These are phyloP conservation scores for Nomada ferruginata DNA, from an alignment of 2,888 invertebrate species.

Conservation along the genomic window DNA sequence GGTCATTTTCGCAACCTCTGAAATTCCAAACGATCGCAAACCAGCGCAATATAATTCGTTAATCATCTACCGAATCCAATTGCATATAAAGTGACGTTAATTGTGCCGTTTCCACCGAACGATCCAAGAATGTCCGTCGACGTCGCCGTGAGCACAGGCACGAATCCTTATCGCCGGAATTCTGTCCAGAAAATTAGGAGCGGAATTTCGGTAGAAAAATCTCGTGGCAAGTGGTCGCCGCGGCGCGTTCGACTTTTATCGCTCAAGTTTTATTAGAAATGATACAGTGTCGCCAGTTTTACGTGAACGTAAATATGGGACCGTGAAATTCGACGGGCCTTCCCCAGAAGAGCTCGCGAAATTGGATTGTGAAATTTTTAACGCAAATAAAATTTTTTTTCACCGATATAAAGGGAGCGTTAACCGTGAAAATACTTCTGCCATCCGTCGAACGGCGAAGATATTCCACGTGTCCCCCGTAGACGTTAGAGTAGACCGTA, in stretches of 20 bases:
- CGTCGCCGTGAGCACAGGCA: background rate
- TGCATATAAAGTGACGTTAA: no score
- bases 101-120: no score
- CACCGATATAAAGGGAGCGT: constrained; percentile 21
- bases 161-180: background rate
- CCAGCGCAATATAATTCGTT: no score
- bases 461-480: background rate
- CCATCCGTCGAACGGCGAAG: background rate
- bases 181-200: background rate
- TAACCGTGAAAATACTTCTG: background rate
- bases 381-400: constrained; percentile 36
- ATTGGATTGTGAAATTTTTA: constrained; percentile 59
- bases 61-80: no score
- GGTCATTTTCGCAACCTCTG: no score
- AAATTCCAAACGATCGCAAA: no score
- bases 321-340: constrained; percentile 8
- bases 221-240: background rate
- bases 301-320: constrained; percentile 13
- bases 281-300: constrained; percentile 16
- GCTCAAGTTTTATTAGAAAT: constrained; percentile 28
- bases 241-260: constrained; percentile 8
- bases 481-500: constrained; percentile 10
- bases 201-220: constrained; percentile 6
- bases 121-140: background rate
- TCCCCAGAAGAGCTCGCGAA: constrained; percentile 6